Evolutionary conservation across 2,797 vertebrate genomes (phyloP).

Genomic region (Helostoma temminkii): DNA sequence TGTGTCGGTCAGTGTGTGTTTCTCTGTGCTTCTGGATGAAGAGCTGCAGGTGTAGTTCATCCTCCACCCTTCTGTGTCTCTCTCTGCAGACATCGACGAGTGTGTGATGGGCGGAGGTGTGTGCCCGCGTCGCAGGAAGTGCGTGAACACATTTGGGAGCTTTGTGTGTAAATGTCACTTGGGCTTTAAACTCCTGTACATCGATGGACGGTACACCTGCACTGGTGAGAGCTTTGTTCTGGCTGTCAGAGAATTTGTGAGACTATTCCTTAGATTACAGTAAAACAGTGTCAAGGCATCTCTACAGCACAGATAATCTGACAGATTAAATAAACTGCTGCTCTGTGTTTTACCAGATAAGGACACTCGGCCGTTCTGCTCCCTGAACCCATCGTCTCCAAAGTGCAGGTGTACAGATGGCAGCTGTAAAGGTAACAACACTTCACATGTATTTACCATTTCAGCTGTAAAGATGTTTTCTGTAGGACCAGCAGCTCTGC

Average conservation of each 20-base stretch:
- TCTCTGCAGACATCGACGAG: slow-evolving; percentile 89
- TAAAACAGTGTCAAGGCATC: no score
- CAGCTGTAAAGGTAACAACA: slow-evolving; percentile 83
- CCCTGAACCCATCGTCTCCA: slow-evolving; percentile 88
- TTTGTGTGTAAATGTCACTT: slow-evolving; percentile 92
- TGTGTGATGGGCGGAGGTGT: slow-evolving; percentile 84
- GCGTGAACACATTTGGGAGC: slow-evolving; percentile 94
- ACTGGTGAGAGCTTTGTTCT: slow-evolving; percentile 56
- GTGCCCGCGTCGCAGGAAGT: slow-evolving; percentile 90
- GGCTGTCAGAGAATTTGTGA: neutral
- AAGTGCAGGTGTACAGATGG: slow-evolving; percentile 89
- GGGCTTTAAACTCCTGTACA: slow-evolving; percentile 90
- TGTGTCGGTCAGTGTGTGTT: slow-evolving; percentile 85
- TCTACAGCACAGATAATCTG: no score
- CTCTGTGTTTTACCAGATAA: slow-evolving; percentile 61
- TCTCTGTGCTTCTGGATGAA: neutral
- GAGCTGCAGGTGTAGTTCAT: fast-evolving
- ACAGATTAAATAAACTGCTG: neutral
- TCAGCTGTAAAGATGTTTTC: no score
- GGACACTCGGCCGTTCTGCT: slow-evolving; percentile 79
- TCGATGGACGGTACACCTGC: slow-evolving; percentile 91
- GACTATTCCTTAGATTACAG: no score
- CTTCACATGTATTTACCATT: neutral
- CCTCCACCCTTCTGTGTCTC: neutral
- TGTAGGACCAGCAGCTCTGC: no score